phyloP scores from a whole-genome alignment of 2,888 invertebrate species.

The Xylocampa areola region DNA sequence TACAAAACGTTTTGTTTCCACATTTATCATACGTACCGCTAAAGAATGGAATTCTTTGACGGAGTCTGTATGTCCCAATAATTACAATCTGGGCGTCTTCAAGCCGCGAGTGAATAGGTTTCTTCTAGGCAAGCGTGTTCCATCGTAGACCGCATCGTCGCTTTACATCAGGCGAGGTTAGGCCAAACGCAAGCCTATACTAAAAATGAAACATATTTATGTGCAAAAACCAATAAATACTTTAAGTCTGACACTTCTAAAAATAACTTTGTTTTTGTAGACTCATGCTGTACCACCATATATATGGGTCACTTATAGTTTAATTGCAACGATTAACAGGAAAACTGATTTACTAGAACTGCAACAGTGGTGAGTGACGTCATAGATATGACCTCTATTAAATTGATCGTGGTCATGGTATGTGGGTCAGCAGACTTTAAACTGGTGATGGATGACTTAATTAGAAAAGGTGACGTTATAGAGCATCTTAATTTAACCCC shows the following conservation, averaged over 20 bases:
- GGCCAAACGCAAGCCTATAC: too few species aligned
- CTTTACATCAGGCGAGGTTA: too few species aligned
- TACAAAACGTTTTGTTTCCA: too few species aligned
- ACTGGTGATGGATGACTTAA: slow-evolving; percentile 6
- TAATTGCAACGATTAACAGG: slow-evolving; percentile 45
- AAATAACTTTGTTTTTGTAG: slow-evolving; percentile 13
- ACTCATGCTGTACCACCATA: slow-evolving; percentile 7
- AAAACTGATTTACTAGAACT: slow-evolving; percentile 43
- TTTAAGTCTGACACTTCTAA: slow-evolving; percentile 9
- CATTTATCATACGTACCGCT: too few species aligned
- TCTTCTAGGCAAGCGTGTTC: too few species aligned
- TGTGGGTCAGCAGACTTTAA: slow-evolving; percentile 11
- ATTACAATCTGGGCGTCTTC: too few species aligned
- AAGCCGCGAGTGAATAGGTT: too few species aligned
- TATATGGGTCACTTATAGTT: slow-evolving; percentile 37
- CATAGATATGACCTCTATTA: slow-evolving; percentile 43
- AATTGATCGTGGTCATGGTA: slow-evolving; percentile 7
- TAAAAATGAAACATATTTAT: too few species aligned
- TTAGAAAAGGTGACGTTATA: neutral
- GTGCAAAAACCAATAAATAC: neutral
- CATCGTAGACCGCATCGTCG: too few species aligned
- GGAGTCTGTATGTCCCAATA: too few species aligned
- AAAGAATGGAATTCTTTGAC: too few species aligned
- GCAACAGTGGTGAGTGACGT: slow-evolving; percentile 14
- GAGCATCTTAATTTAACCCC: too few species aligned